These are phyloP conservation scores for Petrocephalus sullivani DNA, from an alignment of 2,797 vertebrate species.

Conservation along the genomic window DNA sequence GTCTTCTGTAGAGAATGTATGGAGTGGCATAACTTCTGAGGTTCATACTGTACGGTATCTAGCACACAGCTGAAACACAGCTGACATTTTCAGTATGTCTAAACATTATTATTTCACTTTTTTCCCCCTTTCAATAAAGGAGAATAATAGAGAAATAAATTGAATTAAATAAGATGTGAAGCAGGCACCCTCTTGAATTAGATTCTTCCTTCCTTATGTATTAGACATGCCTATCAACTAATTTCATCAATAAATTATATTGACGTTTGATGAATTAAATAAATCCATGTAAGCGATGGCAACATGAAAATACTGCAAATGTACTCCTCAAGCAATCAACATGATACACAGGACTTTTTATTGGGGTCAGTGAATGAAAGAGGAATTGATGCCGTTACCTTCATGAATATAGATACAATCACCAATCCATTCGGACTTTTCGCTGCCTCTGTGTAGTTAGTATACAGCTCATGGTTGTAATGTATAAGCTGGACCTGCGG, in stretches of 20 bases:
- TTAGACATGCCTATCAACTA: not conserved
- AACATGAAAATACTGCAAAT: not conserved
- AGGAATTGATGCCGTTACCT: slow-evolving; percentile 68
- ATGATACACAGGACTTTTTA: not conserved
- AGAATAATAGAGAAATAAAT: not conserved
- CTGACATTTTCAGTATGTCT: not conserved
- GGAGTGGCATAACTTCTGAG: not conserved
- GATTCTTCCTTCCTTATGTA: not conserved
- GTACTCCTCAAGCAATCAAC: not conserved
- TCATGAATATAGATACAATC: slow-evolving; percentile 99
- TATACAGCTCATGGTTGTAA: slow-evolving; percentile 97
- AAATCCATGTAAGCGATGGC: not conserved
- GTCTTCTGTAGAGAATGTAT: not conserved
- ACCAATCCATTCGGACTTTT: slow-evolving; percentile 97
- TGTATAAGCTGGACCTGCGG: slow-evolving; percentile 93
- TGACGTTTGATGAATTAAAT: not conserved
- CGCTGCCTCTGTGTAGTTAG: slow-evolving; percentile 94
- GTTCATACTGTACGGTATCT: not conserved
- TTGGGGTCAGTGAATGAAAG: not conserved
- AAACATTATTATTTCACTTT: not conserved
- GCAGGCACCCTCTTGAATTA: not conserved
- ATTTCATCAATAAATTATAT: not conserved
- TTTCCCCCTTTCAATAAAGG: not conserved
- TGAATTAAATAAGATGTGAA: not conserved
- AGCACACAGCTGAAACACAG: not conserved